A percentile compares a stretch with the other conserved stretches of the same genome.
These are phyloP conservation scores for Dasypus novemcinctus DNA, from an alignment of 2,113 vertebrate species.

Conservation along the genomic window DNA sequence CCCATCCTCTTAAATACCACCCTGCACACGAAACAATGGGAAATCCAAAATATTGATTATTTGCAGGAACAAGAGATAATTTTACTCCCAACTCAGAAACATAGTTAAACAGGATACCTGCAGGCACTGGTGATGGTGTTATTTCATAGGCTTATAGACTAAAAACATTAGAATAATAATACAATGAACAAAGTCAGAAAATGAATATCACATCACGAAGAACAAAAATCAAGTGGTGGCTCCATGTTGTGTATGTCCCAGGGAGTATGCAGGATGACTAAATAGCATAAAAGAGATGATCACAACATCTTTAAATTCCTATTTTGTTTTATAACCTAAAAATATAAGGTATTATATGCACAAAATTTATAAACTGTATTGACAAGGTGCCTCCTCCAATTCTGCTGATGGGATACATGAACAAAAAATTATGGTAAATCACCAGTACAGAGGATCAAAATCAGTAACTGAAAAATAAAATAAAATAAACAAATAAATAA, in stretches of 20 bases:
- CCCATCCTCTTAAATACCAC: not conserved
- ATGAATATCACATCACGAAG: not conserved
- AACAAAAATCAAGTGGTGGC: not conserved
- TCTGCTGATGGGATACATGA: not conserved
- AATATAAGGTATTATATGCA: not conserved
- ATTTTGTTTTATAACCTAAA: not conserved
- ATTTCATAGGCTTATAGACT: not conserved
- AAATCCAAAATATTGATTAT: not conserved
- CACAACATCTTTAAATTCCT: not conserved
- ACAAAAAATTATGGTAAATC: not conserved
- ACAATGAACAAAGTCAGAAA: not conserved
- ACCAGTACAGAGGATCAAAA: not conserved
- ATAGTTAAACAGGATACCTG: not conserved
- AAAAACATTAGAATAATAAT: not conserved
- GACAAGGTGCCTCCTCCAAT: not conserved
- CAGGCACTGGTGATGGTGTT: not conserved
- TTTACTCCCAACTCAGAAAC: not conserved
- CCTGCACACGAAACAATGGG: not conserved
- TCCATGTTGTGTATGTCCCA: not conserved
- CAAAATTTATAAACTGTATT: not conserved
- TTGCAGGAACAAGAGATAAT: not conserved
- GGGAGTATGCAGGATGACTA: not conserved
- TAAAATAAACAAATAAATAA: not conserved
- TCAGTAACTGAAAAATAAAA: not conserved
- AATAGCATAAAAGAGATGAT: not conserved